Evolutionary conservation across 2,888 invertebrate genomes (phyloP), one percentile per base, ranked within the genome.

Genomic region (Norana najaformis): DNA sequence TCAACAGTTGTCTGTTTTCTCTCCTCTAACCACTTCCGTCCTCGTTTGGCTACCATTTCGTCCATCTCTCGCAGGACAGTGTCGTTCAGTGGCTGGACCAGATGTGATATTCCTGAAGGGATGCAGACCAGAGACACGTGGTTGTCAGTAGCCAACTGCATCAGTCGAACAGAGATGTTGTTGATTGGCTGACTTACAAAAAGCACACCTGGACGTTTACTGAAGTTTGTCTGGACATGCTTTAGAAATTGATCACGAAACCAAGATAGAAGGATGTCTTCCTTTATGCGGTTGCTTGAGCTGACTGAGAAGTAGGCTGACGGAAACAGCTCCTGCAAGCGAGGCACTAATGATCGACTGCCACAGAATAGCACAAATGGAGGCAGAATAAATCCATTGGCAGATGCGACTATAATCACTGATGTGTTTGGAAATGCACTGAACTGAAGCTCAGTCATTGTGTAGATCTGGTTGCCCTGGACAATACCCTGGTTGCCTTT

Each of bases 181-280:
- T 38, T 69, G 37, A 91, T 90, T 11, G 90, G 89, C n/a, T 91
- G 91, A 83, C 91, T 91, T 38, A 92, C n/a, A 37, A 92, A 92
- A 38, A 92, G 89, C 34, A 91, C 91, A 82, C 88, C 85, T 13
- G 92, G 92, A 18, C 92, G 89, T n/a, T 89, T 89, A 69, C 39
- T 16, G 47, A 41, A 35, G 82, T 89, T 47, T 13, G 37, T 23
- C 35, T 85, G 89, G 23, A 90, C 47, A 23, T 90, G 53, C 89
- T 91, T 91, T 69, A 92, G 89, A 90, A 92, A 92, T 89, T 92
- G 92, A 83, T 92, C 92, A 41, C 92, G 83, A 88, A 92, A 92
- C 92, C 92, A 92, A 91, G 92, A 92, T 36, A 92, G 89, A 34
- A 92, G 89, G 36, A 91, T 89, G 47, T 91, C 92, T 36, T 92